phyloP scores from a whole-genome alignment of 2,888 invertebrate species.

The Oligia latruncula region DNA sequence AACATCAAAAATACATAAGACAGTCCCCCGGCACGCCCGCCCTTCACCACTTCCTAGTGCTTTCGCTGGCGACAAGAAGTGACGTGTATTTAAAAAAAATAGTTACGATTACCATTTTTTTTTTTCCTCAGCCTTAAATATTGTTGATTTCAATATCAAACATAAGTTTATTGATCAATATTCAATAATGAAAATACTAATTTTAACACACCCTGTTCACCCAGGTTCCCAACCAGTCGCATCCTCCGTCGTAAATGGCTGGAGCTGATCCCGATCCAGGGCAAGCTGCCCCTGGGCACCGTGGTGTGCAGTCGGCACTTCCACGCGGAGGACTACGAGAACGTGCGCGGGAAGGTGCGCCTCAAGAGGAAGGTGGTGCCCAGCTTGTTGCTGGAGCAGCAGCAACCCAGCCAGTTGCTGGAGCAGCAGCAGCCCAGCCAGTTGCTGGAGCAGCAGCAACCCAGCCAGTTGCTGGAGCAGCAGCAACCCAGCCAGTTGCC shows the following conservation, averaged over 20 bases:
- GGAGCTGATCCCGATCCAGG: constrained; percentile 70
- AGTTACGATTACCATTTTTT: too few species aligned
- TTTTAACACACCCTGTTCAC: not conserved
- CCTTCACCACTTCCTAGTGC: too few species aligned
- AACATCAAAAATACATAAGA: too few species aligned
- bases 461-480: constrained; percentile 67
- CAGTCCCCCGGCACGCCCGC: too few species aligned
- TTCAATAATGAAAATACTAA: not conserved
- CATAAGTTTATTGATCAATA: not conserved
- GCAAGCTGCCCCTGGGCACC: constrained; percentile 68
- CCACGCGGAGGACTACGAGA: constrained; percentile 72
- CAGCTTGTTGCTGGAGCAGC: constrained; percentile 61
- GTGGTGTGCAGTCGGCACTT: constrained; percentile 82
- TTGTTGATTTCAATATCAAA: too few species aligned
- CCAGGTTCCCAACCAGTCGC: constrained; percentile 80
- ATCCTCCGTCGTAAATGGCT: constrained; percentile 77
- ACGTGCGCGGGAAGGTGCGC: constrained; percentile 76
- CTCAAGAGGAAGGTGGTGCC: constrained; percentile 80
- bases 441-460: constrained; percentile 44
- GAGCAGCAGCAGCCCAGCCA: not conserved
- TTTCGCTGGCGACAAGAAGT: too few species aligned
- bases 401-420: too few species aligned
- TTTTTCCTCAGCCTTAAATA: too few species aligned
- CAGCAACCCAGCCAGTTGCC: too few species aligned
- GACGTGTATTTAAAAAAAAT: too few species aligned